Conservation (phyloP, 2,113 vertebrate genomes). For the Rhinichthys klamathensis region DNA sequence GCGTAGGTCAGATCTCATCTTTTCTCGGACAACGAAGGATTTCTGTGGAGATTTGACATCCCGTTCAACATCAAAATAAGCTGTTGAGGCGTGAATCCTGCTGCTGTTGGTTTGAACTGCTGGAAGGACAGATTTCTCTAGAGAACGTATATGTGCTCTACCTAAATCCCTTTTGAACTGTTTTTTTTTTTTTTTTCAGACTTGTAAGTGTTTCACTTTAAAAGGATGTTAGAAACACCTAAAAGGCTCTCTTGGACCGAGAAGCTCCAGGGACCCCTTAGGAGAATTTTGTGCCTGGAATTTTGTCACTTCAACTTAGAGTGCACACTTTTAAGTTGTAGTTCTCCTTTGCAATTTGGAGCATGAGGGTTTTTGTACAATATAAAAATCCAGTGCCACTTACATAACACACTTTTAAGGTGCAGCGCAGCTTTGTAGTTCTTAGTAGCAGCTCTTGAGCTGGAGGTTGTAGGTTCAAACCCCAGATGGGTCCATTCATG, state of each 20-base stretch:
- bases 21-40: slow-evolving; percentile 7
- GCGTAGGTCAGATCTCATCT: not conserved
- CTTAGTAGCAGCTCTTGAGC: not conserved
- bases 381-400: slow-evolving; percentile 28
- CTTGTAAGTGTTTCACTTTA: slow-evolving; percentile 58
- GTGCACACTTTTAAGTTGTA: slow-evolving; percentile 48
- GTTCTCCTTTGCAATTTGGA: slow-evolving; percentile 50
- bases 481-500: not conserved
- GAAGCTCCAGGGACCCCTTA: slow-evolving; percentile 55
- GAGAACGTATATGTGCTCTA: slow-evolving; percentile 49
- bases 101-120: slow-evolving; percentile 45
- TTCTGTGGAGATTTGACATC: slow-evolving; percentile 32
- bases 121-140: slow-evolving; percentile 48
- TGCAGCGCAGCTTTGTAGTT: not conserved
- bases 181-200: slow-evolving; percentile 51
- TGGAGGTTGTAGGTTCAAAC: slow-evolving; percentile 22
- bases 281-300: slow-evolving; percentile 51
- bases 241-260: slow-evolving; percentile 47
- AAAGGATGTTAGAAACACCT: slow-evolving; percentile 56
- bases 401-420: not conserved
- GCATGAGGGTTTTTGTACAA: slow-evolving; percentile 3
- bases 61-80: slow-evolving; percentile 47
- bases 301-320: slow-evolving; percentile 50
- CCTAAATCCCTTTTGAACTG: slow-evolving; percentile 54
- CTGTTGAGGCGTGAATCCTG: slow-evolving; percentile 34